These are phyloP conservation scores for Intoshia linei DNA, from an alignment of 1,140 invertebrate species.

Conservation along the genomic window DNA sequence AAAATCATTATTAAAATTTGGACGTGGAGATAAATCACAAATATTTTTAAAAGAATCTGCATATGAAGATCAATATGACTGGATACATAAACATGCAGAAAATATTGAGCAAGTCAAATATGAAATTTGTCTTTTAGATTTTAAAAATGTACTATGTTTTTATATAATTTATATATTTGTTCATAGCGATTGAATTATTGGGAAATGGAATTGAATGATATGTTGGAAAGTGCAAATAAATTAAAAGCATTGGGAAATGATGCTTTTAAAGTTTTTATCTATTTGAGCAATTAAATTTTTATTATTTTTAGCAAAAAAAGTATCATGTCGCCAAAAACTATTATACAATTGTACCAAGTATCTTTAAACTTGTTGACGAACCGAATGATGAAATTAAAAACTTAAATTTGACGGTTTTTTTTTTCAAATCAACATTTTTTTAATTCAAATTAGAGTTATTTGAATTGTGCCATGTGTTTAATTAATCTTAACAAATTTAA, in stretches of 20 bases:
- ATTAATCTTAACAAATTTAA: no score
- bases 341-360: not conserved
- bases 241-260: slow-evolving; percentile 60
- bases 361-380: no score
- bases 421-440: no score
- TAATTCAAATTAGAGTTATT: no score
- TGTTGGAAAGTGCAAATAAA: slow-evolving; percentile 41
- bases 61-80: not conserved
- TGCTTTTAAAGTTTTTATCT: slow-evolving; percentile 46
- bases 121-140: not conserved
- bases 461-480: no score
- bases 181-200: slow-evolving; percentile 36
- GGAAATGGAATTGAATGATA: slow-evolving; percentile 39
- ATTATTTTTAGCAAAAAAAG: not conserved
- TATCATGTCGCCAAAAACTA: not conserved
- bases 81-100: not conserved
- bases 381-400: no score
- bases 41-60: not conserved
- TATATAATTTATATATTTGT: slow-evolving; percentile 3
- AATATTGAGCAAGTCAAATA: not conserved
- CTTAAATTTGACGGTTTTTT: no score
- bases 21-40: not conserved
- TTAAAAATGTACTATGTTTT: not conserved
- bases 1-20: not conserved
- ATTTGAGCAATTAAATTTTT: not conserved